Percentiles rank a stretch among this genome's conserved stretches.
Conservation (phyloP, 2,797 vertebrate genomes). For the Galago senegalensis region DNA sequence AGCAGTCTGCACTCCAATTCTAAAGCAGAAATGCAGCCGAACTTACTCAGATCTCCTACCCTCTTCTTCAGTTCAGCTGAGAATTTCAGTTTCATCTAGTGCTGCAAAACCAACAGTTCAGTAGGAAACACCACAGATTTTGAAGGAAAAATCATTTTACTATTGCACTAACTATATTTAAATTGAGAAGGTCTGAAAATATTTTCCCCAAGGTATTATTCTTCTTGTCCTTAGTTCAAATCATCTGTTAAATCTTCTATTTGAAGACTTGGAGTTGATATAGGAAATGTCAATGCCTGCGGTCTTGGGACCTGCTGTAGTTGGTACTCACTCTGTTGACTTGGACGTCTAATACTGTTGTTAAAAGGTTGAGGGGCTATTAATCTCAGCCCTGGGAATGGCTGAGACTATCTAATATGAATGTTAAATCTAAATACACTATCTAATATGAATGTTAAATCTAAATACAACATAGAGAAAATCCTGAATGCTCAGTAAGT, state of each 20-base stretch:
- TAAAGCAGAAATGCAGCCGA: neutral
- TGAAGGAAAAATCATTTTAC: slow-evolving; percentile 41
- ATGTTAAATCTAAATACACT: neutral
- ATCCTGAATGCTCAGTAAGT: neutral
- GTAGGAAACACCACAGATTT: slow-evolving; percentile 34
- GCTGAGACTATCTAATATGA: neutral
- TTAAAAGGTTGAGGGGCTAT: neutral
- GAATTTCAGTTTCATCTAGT: slow-evolving; percentile 57
- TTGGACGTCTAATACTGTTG: neutral
- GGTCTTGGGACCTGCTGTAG: neutral
- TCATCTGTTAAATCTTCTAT: neutral
- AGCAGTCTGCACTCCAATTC: neutral
- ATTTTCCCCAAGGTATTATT: slow-evolving; percentile 1
- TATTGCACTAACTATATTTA: slow-evolving; percentile 7
- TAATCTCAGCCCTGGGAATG: neutral
- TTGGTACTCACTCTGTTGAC: neutral
- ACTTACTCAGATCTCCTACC: neutral
- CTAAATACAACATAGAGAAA: neutral
- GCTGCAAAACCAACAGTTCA: neutral
- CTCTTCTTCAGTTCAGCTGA: slow-evolving; percentile 23
- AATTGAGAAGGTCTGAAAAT: slow-evolving; percentile 11
- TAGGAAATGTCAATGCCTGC: neutral
- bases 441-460: neutral
- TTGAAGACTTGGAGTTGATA: neutral
- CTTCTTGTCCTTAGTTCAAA: slow-evolving; percentile 33